Percentiles rank a stretch among this genome's conserved stretches.
phyloP scores from a whole-genome alignment of 2,888 invertebrate species.

The Hirtodrosophila duncani region DNA sequence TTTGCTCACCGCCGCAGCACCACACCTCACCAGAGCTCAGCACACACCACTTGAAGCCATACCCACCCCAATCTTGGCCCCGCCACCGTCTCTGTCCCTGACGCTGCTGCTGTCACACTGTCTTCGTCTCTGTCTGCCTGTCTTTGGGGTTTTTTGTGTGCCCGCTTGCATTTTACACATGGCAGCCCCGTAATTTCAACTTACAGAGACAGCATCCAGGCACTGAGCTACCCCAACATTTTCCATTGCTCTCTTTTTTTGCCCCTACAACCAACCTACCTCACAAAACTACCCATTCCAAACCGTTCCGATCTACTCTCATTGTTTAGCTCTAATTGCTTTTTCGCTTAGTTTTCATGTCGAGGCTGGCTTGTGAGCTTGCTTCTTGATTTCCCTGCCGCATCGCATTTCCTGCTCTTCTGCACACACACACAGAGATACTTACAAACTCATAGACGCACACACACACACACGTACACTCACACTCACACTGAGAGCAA shows the following conservation, averaged over 20 bases:
- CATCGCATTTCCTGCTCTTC: slow-evolving; percentile 37
- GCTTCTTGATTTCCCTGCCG: slow-evolving; percentile 50
- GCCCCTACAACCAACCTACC: slow-evolving; percentile 5
- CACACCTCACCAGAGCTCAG: too few species aligned
- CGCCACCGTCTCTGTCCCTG: background rate
- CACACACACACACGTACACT: background rate
- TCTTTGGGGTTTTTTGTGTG: slow-evolving; percentile 40
- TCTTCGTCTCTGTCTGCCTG: background rate
- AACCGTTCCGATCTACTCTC: slow-evolving; percentile 4
- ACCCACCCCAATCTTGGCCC: too few species aligned
- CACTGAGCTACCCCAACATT: slow-evolving; percentile 3
- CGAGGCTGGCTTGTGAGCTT: slow-evolving; percentile 26
- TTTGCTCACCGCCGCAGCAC: too few species aligned
- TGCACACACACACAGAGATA: background rate
- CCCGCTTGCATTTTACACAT: slow-evolving; percentile 55
- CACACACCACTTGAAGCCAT: too few species aligned
- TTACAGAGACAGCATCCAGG: slow-evolving; percentile 52
- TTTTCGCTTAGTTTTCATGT: slow-evolving; percentile 55
- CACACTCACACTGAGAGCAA: slow-evolving; percentile 16
- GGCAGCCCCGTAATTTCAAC: slow-evolving; percentile 48
- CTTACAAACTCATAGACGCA: slow-evolving; percentile 1
- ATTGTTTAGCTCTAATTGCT: slow-evolving; percentile 64
- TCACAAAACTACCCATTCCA: background rate
- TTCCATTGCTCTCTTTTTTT: background rate
- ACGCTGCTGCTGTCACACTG: background rate